Evolutionary conservation across 2,797 vertebrate species (phyloP).

Genomic region (Peromyscus melanophrys): DNA sequence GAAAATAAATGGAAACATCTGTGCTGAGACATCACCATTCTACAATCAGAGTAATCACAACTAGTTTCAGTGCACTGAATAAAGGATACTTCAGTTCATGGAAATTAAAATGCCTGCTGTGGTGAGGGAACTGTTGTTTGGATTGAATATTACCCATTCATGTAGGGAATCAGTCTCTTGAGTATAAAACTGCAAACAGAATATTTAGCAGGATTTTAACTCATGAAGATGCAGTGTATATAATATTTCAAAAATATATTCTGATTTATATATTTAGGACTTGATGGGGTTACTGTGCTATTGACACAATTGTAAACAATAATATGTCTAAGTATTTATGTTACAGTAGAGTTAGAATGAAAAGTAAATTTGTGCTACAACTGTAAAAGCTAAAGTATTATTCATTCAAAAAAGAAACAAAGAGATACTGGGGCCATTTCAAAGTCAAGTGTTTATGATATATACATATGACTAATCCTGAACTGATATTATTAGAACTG

Average conservation of each 20-base stretch:
- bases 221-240: not conserved
- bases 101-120: slow-evolving; percentile 49
- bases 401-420: not conserved
- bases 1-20: slow-evolving; percentile 63
- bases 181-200: slow-evolving; percentile 6
- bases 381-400: not conserved
- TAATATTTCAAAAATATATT: not conserved
- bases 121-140: slow-evolving; percentile 45
- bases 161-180: slow-evolving; percentile 20
- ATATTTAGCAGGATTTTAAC: slow-evolving; percentile 54
- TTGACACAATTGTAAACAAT: not conserved
- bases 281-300: not conserved
- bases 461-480: not conserved
- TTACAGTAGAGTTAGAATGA: not conserved
- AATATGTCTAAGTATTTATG: not conserved
- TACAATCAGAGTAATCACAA: slow-evolving; percentile 73
- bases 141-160: slow-evolving; percentile 62
- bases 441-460: not conserved
- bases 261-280: not conserved
- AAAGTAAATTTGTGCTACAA: not conserved
- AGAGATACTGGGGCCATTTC: not conserved
- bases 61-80: slow-evolving; percentile 46
- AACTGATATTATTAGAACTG: not conserved
- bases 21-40: not conserved
- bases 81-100: slow-evolving; percentile 45